phyloP scores from a whole-genome alignment of 2,797 vertebrate species.

The Acanthopagrus latus region DNA sequence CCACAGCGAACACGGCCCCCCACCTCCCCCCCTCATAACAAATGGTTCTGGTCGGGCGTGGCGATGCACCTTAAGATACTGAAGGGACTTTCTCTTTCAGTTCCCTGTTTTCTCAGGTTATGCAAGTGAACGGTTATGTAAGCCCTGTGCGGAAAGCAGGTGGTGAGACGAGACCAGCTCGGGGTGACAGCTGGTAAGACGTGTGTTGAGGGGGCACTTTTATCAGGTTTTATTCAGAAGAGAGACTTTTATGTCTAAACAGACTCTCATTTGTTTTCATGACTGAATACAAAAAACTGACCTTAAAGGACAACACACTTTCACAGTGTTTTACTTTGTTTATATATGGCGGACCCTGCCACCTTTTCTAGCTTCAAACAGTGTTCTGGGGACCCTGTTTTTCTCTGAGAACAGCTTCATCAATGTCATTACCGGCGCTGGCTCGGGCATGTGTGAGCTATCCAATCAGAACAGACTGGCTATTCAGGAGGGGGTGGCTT shows the following conservation, averaged over 20 bases:
- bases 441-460: too few species aligned
- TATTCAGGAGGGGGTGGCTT: too few species aligned
- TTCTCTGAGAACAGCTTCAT: too few species aligned
- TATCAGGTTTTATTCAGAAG: slow-evolving; percentile 1
- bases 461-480: too few species aligned
- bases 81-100: slow-evolving; percentile 20
- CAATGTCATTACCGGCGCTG: too few species aligned
- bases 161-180: not conserved
- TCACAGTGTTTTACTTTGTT: too few species aligned
- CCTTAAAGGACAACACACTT: too few species aligned
- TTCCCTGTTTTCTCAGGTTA: slow-evolving; percentile 42
- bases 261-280: too few species aligned
- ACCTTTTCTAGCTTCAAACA: too few species aligned
- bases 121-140: slow-evolving; percentile 44
- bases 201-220: not conserved
- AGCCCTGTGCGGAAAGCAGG: slow-evolving; percentile 39
- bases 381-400: too few species aligned
- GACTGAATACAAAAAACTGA: too few species aligned
- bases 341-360: too few species aligned
- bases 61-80: slow-evolving; percentile 19
- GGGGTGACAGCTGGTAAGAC: slow-evolving; percentile 7
- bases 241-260: not conserved
- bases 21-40: slow-evolving; percentile 28
- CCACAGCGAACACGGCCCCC: slow-evolving; percentile 35
- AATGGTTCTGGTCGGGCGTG: slow-evolving; percentile 48